Base-by-base conservation (phyloP, 1,140 invertebrate genomes). In the Drosophila littoralis region DNA sequence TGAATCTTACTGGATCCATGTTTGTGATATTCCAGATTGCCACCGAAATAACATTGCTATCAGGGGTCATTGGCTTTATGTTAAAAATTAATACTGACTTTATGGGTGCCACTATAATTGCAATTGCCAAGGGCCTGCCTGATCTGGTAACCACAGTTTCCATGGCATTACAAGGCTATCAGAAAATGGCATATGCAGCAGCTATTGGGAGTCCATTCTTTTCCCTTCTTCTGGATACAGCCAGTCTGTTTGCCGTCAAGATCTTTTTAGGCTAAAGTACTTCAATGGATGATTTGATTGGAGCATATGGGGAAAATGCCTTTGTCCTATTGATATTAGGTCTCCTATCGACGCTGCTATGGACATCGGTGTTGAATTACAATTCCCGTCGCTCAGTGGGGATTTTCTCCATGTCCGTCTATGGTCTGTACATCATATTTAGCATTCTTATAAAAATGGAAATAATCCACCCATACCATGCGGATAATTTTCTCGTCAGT, bases 401-500 rank as follows among this genome's bases (percentile, higher is more conserved):
- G n/a, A 15, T 45, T 7, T 45, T 8, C 42, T 45, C 42, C 13
- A 7, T 45, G 42, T 45, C 42, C 7, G 9, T 45, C 8, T 45
- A 45, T 45, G 13, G 13, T 7, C 6, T 8, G 8, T 45, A 45
- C 8, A 7, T 45, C 1, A n/a, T 45, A 15, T 15, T 15, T 15
- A 45, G 7, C 15, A 8, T n/a, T 7, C 13, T 45, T 45, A 15
- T 15, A 7, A 45, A 7, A 15, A 15, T 15, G 5, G 3, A 13
- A 15, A 9, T 15, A 8, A 15, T 45, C 15, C 42, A 45, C 2
- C 7, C 6, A 45, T 45, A 8, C 4, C 0, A 5, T 7, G 2
- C 3, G 8, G 8, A 28, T 28, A 0, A 0, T 5, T 0, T 5
- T 28, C 22, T 28, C 4, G 5, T 0, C 4, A 5, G 4, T 28